Evolutionary conservation across 2,797 vertebrate genomes (phyloP), one percentile per base, ranked within the genome.

Genomic region (Craterocephalus amniculus): DNA sequence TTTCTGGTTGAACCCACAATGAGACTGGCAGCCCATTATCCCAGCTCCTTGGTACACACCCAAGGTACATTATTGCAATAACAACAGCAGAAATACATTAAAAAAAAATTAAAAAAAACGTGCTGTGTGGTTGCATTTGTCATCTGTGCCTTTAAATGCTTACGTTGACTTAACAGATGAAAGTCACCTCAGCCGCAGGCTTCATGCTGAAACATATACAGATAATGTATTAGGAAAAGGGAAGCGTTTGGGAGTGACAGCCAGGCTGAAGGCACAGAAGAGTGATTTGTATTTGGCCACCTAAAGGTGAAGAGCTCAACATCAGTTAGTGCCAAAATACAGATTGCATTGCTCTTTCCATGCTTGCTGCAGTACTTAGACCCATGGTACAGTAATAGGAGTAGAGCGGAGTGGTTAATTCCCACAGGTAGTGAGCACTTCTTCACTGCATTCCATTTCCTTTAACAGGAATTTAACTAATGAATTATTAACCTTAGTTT

Each of bases 81-180:
- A 77, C 63, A 81, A 74, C 79, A 60, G 76, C 68, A 63, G 59
- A 84, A 76, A 86, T 77, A 83, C 74, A 64, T 63, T 62, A 32
- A 45, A 55, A 58, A 35, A 34, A 78, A 78, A 80, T 70, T 62
- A 32, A 45, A 55, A 58, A 35, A 34, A 78, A 78, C 79, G 70
- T 70, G 79, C 68, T 24, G 55, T 49, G 56, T 57, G 77, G 72
- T 63, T 79, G 63, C 35, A 70, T 81, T 85, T 88, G 78, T 80
- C 86, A 79, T 73, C 58, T 62, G 48, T 72, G 80, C 72, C 80
- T 78, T 76, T 78, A 80, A 80, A 78, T 62, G 70, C 67, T 74
- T 6, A 57, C 56, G 27, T 51, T 62, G 76, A 78, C 79, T 78
- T 75, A 34, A 67, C 66, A 80, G 76, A 84, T 81, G 76, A 83